These are phyloP conservation scores for Serranus cabrilla DNA, from an alignment of 2,797 vertebrate species.

Conservation along the genomic window DNA sequence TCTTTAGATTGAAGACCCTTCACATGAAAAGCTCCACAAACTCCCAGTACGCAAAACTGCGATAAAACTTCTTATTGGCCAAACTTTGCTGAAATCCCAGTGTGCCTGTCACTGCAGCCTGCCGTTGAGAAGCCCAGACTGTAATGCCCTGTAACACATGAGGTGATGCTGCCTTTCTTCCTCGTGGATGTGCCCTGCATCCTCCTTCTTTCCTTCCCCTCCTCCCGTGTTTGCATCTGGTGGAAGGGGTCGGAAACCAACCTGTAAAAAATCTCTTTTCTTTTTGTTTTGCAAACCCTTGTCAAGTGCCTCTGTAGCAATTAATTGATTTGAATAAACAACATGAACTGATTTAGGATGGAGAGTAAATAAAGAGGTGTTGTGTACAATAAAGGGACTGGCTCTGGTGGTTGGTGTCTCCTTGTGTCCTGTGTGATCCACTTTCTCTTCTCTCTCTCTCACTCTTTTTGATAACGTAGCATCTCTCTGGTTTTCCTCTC, in stretches of 20 bases:
- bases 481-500: conserved; percentile 23
- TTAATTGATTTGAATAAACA: conserved; percentile 82
- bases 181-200: conserved; percentile 39
- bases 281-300: conserved; percentile 74
- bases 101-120: conserved; percentile 72
- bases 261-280: conserved; percentile 57
- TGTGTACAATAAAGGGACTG: conserved; percentile 87
- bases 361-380: conserved; percentile 85
- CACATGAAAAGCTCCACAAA: conserved; percentile 3
- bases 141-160: conserved; percentile 53
- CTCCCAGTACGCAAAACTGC: neutral
- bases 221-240: conserved; percentile 49
- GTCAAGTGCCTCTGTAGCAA: conserved; percentile 88
- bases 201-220: conserved; percentile 54
- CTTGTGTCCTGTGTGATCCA: conserved; percentile 77
- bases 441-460: conserved; percentile 35
- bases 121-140: conserved; percentile 47
- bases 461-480: conserved; percentile 27
- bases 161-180: conserved; percentile 39
- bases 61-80: conserved; percentile 22
- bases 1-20: conserved; percentile 20
- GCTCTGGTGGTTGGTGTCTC: conserved; percentile 87
- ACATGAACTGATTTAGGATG: conserved; percentile 73
- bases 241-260: conserved; percentile 58
- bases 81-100: neutral